These are phyloP conservation scores for Crambe crambe DNA, from an alignment of 37 sponge, comb jelly and placozoan species.

Conservation along the genomic window DNA sequence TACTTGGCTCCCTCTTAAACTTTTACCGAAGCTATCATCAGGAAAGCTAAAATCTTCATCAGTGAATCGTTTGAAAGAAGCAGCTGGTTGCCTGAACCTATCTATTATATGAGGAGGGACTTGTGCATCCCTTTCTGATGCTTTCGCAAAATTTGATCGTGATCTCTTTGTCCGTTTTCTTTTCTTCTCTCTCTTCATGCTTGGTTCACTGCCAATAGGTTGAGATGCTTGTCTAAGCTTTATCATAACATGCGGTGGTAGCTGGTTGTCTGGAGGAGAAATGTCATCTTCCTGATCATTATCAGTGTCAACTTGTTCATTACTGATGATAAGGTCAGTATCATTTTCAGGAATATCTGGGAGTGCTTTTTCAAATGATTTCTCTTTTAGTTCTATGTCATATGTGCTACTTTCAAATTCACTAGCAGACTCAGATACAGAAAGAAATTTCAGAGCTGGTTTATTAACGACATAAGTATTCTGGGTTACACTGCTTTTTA, in stretches of 20 bases:
- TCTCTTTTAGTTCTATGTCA: not conserved
- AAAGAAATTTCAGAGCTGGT: not conserved
- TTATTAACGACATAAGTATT: not conserved
- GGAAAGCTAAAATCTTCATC: not conserved
- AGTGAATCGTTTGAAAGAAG: not conserved
- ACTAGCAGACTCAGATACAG: not conserved
- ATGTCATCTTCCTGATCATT: not conserved
- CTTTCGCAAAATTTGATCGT: not conserved
- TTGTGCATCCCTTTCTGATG: not conserved
- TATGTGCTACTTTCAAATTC: not conserved
- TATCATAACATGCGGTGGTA: not conserved
- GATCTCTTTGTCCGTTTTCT: not conserved
- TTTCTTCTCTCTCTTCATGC: not conserved
- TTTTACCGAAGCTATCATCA: not conserved
- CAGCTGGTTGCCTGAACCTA: not conserved
- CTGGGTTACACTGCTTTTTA: no score
- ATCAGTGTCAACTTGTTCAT: not conserved
- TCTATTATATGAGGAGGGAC: not conserved
- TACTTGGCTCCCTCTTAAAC: no score
- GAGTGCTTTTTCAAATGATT: not conserved
- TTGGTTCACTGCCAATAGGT: no score
- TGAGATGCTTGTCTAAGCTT: no score
- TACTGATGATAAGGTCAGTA: not conserved
- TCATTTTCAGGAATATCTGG: not conserved
- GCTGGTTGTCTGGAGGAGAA: not conserved